phyloP scores from a whole-genome alignment of 1,140 invertebrate species.

The Heliconius hermathena region DNA sequence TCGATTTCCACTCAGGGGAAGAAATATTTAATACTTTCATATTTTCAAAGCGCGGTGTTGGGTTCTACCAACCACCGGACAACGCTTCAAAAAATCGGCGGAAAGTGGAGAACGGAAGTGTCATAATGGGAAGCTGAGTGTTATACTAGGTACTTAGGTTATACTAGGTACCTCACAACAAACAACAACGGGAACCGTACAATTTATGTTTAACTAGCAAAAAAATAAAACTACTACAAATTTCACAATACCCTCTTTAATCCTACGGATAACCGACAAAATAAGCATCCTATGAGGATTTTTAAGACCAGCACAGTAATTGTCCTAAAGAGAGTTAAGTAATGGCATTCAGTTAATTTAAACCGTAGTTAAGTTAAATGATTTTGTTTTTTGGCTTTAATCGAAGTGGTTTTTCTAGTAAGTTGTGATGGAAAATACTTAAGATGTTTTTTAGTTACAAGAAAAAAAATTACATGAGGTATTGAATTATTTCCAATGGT shows the following conservation, averaged over 20 bases:
- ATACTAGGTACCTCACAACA: too few relatives aligned
- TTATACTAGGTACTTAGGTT: too few relatives aligned
- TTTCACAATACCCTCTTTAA: neutral
- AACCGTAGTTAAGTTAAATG: constrained; percentile 38
- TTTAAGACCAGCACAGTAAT: constrained; percentile 39
- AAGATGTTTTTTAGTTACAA: neutral
- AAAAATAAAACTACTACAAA: neutral
- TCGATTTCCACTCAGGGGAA: too few relatives aligned
- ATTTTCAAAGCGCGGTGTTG: too few relatives aligned
- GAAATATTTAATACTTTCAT: too few relatives aligned
- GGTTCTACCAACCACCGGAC: too few relatives aligned
- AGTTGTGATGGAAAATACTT: neutral
- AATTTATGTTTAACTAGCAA: neutral
- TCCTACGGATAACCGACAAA: constrained; percentile 29
- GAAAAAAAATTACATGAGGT: too few relatives aligned
- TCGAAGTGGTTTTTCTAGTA: constrained; percentile 27
- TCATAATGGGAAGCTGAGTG: too few relatives aligned
- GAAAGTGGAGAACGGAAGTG: too few relatives aligned
- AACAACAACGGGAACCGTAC: too few relatives aligned
- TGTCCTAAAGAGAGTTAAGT: constrained; percentile 42
- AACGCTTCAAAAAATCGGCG: too few relatives aligned
- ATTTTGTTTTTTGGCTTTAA: constrained; percentile 29
- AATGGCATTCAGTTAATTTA: constrained; percentile 37
- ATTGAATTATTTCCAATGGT: too few relatives aligned
- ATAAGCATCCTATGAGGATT: constrained; percentile 40